Evolutionary conservation across 1,140 invertebrate species (phyloP), one percentile per base, ranked within the genome.

Genomic region (Micrasema minimum): DNA sequence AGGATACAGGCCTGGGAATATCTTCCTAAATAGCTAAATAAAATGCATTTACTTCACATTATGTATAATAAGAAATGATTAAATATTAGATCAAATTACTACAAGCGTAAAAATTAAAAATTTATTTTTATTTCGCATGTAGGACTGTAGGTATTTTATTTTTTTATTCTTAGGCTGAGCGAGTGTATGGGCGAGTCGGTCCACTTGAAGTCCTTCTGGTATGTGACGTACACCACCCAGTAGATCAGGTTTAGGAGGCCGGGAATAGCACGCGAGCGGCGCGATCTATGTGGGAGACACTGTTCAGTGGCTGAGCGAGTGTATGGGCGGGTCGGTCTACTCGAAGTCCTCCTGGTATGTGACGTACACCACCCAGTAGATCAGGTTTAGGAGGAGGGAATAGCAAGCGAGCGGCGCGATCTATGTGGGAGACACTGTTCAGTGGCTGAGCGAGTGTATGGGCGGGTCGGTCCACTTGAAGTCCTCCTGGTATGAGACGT

Each of bases 351-450:
- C 89, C 76, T 90, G 89, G 66, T 88, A 89, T 61, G 87, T 87
- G 10, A 90, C 89, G 80, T 94, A 95, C 41, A 90, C 85, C 69
- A 94, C 83, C 95, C 95, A 97, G 80, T 97, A 97, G 77, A 91
- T 89, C 20, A 96, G 78, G 78, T 96, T 96, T 45, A 96, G 90
- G 0, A 95, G 80, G 0, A 1, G 96, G 96, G 79, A 98, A 98
- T 14, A 95, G 80, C 55, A 96, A 83, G 31, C 95, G 85, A 0
- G 95, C 93, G 0, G 93, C 88, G 76, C 90, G 88, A 81, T 98
- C 96, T 68, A 97, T 96, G 79, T 90, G 85, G 0, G 93, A 95
- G 10, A 96, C 94, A 77, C 93, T 45, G 11, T 48, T 77, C 72
- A 83, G 78, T 84, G 83, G 12, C 81, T 83, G 1, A 83, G 72